Base-by-base conservation (phyloP, 2,888 invertebrate genomes). In the Dryobota labecula region DNA sequence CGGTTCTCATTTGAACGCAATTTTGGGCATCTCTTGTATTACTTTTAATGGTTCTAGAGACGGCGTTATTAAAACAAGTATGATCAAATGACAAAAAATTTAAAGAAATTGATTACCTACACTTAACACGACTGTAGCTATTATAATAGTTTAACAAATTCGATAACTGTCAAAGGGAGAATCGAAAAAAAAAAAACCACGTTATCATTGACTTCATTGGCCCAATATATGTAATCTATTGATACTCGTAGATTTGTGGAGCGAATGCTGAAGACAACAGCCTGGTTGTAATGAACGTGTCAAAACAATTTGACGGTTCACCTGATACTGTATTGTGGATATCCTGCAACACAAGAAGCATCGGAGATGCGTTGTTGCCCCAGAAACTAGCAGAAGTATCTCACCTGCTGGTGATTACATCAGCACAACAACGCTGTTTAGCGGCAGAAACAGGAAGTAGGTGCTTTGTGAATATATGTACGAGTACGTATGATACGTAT, bases 1-100 rank as follows among this genome's bases (percentile, higher is more conserved):
- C 72, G 74, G 67, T 41, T 77, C 73, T 86, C 83, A 74, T 76
- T 86, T 74, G 33, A 61, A 65, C n/a, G 62, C 61, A 73, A 73
- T 53, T 75, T 78, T 69, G 60, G 81, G 57, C 62, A 62, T 76
- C 68, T 69, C 63, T 73, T 49, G 54, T 65, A 73, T 68, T 78
- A 78, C 58, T 83, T 74, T n/a, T n/a, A 27, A 69, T 33, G 53
- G 3, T 43, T 65, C 3, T 24, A 65, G 2, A 2, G 5, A 65
- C 8, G 18, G 41, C 24, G 8, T 24, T n/a, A 24, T 33, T 15
- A 33, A 20, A 68, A 43, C 24, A 43, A 33, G 15, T 24, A 6
- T 11, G 7, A 63, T n/a, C n/a, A 9, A 64, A n/a, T n/a, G 18
- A 30, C 18, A 7, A n/a, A 7, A 7, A 38, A n/a, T 20, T 18